Evolutionary conservation across 2,888 invertebrate species (phyloP).

Genomic region (Hydropsyche betteni): DNA sequence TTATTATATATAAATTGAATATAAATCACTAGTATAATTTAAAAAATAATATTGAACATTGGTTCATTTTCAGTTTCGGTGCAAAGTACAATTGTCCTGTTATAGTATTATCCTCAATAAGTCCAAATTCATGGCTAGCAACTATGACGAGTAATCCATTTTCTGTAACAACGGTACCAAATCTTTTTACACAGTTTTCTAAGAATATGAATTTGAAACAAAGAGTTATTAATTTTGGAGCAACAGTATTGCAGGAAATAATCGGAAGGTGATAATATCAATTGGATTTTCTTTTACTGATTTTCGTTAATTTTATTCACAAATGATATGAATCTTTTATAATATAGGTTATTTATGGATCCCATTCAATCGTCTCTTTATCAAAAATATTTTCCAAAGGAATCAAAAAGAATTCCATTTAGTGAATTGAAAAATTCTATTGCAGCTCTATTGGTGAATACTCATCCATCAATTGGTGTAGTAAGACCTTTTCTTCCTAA

Average conservation of each 20-base stretch:
- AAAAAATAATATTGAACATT: too few relatives aligned
- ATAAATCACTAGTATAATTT: too few relatives aligned
- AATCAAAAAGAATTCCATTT: constrained; percentile 44
- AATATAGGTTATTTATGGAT: constrained; percentile 30
- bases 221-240: constrained; percentile 13
- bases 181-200: background rate
- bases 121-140: background rate
- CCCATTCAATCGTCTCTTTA: constrained; percentile 40
- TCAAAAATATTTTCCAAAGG: constrained; percentile 46
- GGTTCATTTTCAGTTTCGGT: constrained; percentile 3
- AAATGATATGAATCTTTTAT: background rate
- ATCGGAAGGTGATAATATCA: background rate
- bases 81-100: constrained; percentile 20
- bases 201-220: constrained; percentile 11
- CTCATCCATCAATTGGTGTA: constrained; percentile 50
- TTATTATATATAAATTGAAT: too few relatives aligned
- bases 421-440: constrained; percentile 45
- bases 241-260: background rate
- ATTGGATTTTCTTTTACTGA: background rate
- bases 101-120: constrained; percentile 16
- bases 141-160: constrained; percentile 17
- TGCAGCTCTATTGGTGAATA: constrained; percentile 49
- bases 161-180: constrained; percentile 19
- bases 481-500: constrained; percentile 50
- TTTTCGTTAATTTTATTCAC: background rate